Conservation (phyloP, 2,113 vertebrate genomes). For the Psettodes erumei region DNA sequence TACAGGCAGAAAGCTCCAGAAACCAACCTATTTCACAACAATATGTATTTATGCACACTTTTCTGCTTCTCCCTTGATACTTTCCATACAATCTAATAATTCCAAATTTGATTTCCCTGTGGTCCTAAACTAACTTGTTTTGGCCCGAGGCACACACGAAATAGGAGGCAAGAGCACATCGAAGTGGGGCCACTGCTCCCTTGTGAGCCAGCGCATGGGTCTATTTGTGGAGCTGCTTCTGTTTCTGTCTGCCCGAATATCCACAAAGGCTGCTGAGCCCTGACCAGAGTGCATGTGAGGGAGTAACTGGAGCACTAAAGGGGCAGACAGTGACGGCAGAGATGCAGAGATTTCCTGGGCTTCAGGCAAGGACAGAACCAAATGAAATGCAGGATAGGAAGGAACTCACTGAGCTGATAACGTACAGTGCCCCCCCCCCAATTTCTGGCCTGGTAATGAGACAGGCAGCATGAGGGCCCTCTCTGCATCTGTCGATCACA, state of each 20-base stretch:
- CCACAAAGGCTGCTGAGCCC: slow-evolving; percentile 64
- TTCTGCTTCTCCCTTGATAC: slow-evolving; percentile 55
- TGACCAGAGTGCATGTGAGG: slow-evolving; percentile 50
- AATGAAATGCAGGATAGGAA: slow-evolving; percentile 36
- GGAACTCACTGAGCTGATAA: slow-evolving; percentile 39
- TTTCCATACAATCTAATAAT: slow-evolving; percentile 72
- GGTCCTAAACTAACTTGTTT: slow-evolving; percentile 77
- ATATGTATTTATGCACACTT: slow-evolving; percentile 74
- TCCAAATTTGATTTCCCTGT: slow-evolving; percentile 84
- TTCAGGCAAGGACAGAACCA: slow-evolving; percentile 47
- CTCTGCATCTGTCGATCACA: slow-evolving; percentile 60
- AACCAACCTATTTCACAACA: slow-evolving; percentile 67
- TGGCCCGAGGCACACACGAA: slow-evolving; percentile 74
- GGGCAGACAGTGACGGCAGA: slow-evolving; percentile 35
- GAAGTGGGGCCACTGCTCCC: slow-evolving; percentile 82
- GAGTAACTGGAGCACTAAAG: slow-evolving; percentile 66
- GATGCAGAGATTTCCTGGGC: slow-evolving; percentile 36
- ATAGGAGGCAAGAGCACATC: slow-evolving; percentile 75
- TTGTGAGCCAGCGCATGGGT: slow-evolving; percentile 69
- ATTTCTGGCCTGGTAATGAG: slow-evolving; percentile 65
- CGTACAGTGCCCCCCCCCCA: slow-evolving; percentile 23
- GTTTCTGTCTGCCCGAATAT: slow-evolving; percentile 71
- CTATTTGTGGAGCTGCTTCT: slow-evolving; percentile 81
- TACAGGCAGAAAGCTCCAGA: slow-evolving; percentile 31
- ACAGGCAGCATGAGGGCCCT: slow-evolving; percentile 36